These are phyloP conservation scores for Hemibagrus guttatus DNA, from an alignment of 2,797 vertebrate species.

Conservation along the genomic window DNA sequence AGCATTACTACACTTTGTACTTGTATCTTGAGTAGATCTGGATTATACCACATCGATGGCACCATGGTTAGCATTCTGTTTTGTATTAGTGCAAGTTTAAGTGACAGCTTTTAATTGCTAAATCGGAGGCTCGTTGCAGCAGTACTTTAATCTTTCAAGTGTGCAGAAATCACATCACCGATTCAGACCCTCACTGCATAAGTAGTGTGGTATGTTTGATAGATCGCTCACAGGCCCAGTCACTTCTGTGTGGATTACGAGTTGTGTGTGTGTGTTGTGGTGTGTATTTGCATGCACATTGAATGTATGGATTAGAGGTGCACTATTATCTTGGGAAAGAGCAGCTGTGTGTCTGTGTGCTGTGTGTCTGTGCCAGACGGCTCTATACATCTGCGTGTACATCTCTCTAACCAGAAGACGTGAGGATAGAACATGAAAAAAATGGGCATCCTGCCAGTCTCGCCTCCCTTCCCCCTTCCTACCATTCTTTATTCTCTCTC, in stretches of 20 bases:
- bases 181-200: constrained; percentile 36
- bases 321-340: constrained; percentile 49
- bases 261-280: constrained; percentile 29
- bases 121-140: constrained; percentile 29
- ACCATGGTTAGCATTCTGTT: constrained; percentile 23
- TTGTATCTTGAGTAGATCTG: constrained; percentile 36
- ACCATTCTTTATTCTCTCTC: constrained; percentile 65
- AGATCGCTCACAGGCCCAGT: constrained; percentile 34
- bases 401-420: constrained; percentile 75
- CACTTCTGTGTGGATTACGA: constrained; percentile 45
- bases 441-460: constrained; percentile 69
- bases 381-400: constrained; percentile 56
- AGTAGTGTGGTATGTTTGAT: constrained; percentile 28
- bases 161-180: constrained; percentile 27
- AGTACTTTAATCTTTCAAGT: constrained; percentile 36
- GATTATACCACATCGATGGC: constrained; percentile 10
- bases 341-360: constrained; percentile 43
- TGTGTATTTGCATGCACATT: constrained; percentile 38
- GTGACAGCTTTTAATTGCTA: constrained; percentile 48
- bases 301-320: constrained; percentile 59
- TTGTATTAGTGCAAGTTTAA: constrained; percentile 41
- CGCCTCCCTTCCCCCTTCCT: constrained; percentile 61
- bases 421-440: constrained; percentile 74
- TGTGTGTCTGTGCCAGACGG: constrained; percentile 51
- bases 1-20: constrained; percentile 35